Evolutionary conservation across 2,113 vertebrate genomes (phyloP), one percentile per base, ranked within the genome.

Genomic region (Cathartes aura): DNA sequence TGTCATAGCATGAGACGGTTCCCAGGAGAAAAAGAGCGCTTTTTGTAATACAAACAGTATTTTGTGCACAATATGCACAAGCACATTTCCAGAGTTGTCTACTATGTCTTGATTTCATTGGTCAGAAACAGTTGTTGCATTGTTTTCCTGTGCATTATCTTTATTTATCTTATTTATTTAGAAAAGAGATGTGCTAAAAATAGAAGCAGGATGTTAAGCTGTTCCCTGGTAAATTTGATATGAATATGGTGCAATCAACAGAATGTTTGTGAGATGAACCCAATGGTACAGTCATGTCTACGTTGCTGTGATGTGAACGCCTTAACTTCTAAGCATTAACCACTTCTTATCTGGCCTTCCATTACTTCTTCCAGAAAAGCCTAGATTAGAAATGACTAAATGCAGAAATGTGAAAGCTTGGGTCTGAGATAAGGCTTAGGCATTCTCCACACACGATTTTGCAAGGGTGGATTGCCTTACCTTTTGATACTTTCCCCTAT

Each of bases 261-360:
- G 63, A 30, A 48, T 5, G 22, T 81, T 40, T 58, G 30, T 32
- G 72, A 45, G 48, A 50, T 12, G 14, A 89, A 15, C 47, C 16
- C 47, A 6, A 2, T 6, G 26, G 43, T 56, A 52, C 11, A 5
- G 26, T 22, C 21, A 4, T 3, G 2, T 56, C 27, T 34, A 1
- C 0, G 0, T 48, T 30, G 7, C 20, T 59, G 9, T 50, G 30
- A 19, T 36, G 24, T 14, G 38, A 74, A 24, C 1, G 2, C 12
- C 8, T 48, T 21, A 52, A 43, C 6, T 58, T 70, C 30, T 59
- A 19, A 17, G 29, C 26, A 11, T 22, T 50, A 11, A 50, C 8
- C 32, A 16, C 30, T 26, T 38, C 48, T 82, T 42, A 64, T 30
- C 23, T 56, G 71, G 17, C 26, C 23, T 82, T 67, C 60, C 29